Conservation (phyloP, 2,888 invertebrate genomes). For the Drosophila robusta region DNA sequence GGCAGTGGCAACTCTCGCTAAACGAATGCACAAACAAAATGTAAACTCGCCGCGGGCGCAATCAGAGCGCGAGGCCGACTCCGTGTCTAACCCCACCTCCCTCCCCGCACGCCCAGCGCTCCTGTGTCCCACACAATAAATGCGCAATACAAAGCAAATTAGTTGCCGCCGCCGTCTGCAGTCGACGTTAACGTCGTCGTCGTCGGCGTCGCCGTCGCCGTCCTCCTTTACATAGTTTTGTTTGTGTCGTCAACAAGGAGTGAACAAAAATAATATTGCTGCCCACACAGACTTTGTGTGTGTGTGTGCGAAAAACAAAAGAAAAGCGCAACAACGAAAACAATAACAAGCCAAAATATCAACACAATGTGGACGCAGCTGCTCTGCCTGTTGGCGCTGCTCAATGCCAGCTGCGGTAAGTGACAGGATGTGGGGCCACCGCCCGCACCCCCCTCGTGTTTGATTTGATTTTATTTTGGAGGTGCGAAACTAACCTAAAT, state of each 20-base stretch:
- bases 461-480: not conserved
- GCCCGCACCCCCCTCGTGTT: not conserved
- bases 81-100: slow-evolving; percentile 25
- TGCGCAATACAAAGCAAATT: slow-evolving; percentile 74
- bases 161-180: slow-evolving; percentile 54
- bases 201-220: slow-evolving; percentile 22
- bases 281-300: slow-evolving; percentile 66
- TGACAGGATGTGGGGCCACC: slow-evolving; percentile 28
- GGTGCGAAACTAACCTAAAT: slow-evolving; percentile 65
- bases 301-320: slow-evolving; percentile 67
- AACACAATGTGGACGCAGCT: slow-evolving; percentile 49
- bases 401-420: slow-evolving; percentile 53
- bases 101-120: slow-evolving; percentile 16
- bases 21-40: slow-evolving; percentile 53
- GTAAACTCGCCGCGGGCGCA: slow-evolving; percentile 49
- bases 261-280: slow-evolving; percentile 41
- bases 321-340: slow-evolving; percentile 59
- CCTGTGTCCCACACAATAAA: slow-evolving; percentile 64
- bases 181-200: slow-evolving; percentile 33
- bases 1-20: slow-evolving; percentile 19
- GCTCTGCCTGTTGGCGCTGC: slow-evolving; percentile 57
- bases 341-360: slow-evolving; percentile 45
- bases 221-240: slow-evolving; percentile 52
- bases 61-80: slow-evolving; percentile 50
- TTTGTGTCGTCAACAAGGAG: slow-evolving; percentile 43